These are phyloP conservation scores for Xiphophorus maculatus DNA, from an alignment of 2,113 vertebrate species.

Conservation along the genomic window DNA sequence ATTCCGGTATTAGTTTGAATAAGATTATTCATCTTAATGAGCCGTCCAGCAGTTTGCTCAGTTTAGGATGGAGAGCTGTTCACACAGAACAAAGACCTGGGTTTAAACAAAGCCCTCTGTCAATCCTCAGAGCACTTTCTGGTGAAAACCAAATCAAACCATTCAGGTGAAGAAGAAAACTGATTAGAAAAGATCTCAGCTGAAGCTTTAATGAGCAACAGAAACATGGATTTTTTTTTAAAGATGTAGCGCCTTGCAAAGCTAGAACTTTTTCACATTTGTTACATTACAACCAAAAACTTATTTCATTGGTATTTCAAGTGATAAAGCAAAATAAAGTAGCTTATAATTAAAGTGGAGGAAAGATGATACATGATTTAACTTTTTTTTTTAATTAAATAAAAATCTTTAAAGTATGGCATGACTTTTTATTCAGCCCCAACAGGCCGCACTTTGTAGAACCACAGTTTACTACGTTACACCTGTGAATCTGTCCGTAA, in stretches of 20 bases:
- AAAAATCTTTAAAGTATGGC: too few relatives aligned
- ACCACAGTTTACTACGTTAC: too few relatives aligned
- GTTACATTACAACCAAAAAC: neutral
- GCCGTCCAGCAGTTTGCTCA: slow-evolving; percentile 10
- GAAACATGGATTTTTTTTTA: neutral
- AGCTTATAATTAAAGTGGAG: too few relatives aligned
- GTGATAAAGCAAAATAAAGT: too few relatives aligned
- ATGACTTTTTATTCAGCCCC: too few relatives aligned
- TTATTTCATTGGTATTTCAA: too few relatives aligned
- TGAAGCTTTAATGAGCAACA: neutral
- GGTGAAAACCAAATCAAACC: neutral
- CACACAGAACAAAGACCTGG: slow-evolving; percentile 15
- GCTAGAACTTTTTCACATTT: neutral
- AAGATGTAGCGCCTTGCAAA: neutral
- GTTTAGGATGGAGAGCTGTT: slow-evolving; percentile 12
- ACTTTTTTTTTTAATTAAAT: too few relatives aligned
- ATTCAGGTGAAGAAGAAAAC: neutral
- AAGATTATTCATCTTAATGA: slow-evolving; percentile 18
- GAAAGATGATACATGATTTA: too few relatives aligned
- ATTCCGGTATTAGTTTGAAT: slow-evolving; percentile 21
- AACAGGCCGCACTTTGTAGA: too few relatives aligned
- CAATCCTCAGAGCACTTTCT: neutral
- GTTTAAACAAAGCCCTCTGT: neutral
- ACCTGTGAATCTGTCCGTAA: too few relatives aligned
- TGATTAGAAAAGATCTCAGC: neutral